Base-by-base conservation (phyloP, 1,140 invertebrate genomes). In the Ruditapes philippinarum region DNA sequence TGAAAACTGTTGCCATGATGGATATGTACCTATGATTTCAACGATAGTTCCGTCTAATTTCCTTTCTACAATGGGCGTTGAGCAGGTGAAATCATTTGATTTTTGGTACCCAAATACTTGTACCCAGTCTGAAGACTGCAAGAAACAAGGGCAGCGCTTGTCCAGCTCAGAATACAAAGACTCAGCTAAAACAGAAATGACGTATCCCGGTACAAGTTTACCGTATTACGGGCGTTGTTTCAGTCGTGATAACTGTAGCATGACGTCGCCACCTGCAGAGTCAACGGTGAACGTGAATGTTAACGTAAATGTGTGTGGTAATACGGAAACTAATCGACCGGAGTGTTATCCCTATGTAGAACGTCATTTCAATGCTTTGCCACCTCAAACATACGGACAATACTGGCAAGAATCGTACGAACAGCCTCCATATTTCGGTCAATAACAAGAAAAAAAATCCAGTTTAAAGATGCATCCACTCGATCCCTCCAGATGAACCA, bases 11-110 rank as follows among this genome's bases (percentile, higher is more conserved):
- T 22, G 33, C 28, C 60, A 40, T 28, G 73, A 86, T 49, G 68
- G 68, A 11, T 86, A 86, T 65, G 84, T 86, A 17, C 84, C 84
- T 2, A 86, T 86, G 84, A 68, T 33, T 11, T 60, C 84, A 12
- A 86, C 68, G 17, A 11, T 86, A 3, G 84, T 86, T 7, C 84
- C 84, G 4, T 36, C 68, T 17, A 65, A 86, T 36, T 86, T 86
- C 51, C 84, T 86, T 5, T 60, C 84, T 40, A 36, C 70, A 12
- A 22, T 78, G 28, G 84, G 70, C 19, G 9, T 86, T 17, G 51
- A 86, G 1, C 33, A 2, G 14, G 54, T n/a, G 28, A 78, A 33
- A 62, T 45, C 84, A 0, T 62, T 28, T 36, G 54, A 76, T 5
- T 60, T 65, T 54, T 78, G 45, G 84, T 38, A 51, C 7, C n/a